phyloP scores from a whole-genome alignment of 2,888 invertebrate genomes.

The Clivina fossor region DNA sequence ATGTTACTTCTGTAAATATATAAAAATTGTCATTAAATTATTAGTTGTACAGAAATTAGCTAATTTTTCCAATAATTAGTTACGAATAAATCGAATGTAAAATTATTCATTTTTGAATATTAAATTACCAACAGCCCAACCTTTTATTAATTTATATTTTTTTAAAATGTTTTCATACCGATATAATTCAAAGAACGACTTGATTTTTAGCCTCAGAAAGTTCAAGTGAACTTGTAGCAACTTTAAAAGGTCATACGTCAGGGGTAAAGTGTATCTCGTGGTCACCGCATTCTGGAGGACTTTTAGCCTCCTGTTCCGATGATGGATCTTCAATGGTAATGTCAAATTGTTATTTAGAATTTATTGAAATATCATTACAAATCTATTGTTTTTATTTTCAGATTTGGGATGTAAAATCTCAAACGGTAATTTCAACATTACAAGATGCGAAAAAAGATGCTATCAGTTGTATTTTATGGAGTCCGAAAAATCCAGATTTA shows the following conservation, averaged over 20 bases:
- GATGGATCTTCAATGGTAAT: constrained; percentile 63
- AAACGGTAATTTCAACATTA: constrained; percentile 61
- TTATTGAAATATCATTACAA: constrained; percentile 14
- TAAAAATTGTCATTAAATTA: too few species aligned
- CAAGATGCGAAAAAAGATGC: constrained; percentile 58
- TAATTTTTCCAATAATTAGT: too few species aligned
- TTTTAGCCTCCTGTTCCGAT: constrained; percentile 68
- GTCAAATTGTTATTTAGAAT: background rate
- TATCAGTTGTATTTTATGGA: constrained; percentile 65
- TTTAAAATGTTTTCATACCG: background rate
- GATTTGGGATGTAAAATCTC: constrained; percentile 65
- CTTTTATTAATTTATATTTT: background rate
- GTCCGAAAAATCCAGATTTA: constrained; percentile 61
- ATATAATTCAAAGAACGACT: constrained; percentile 35
- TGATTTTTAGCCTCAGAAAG: constrained; percentile 24
- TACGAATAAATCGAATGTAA: too few species aligned
- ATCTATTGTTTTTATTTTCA: constrained; percentile 49
- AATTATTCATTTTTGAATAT: too few species aligned
- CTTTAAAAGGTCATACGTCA: constrained; percentile 55
- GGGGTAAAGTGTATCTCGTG: constrained; percentile 63
- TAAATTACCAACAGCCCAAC: background rate
- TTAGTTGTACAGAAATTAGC: too few species aligned
- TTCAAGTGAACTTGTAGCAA: constrained; percentile 16
- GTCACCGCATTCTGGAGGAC: constrained; percentile 68
- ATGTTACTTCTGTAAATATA: too few species aligned